These are phyloP conservation scores for Mus minutoides DNA, from an alignment of 2,797 vertebrate species.

Conservation along the genomic window DNA sequence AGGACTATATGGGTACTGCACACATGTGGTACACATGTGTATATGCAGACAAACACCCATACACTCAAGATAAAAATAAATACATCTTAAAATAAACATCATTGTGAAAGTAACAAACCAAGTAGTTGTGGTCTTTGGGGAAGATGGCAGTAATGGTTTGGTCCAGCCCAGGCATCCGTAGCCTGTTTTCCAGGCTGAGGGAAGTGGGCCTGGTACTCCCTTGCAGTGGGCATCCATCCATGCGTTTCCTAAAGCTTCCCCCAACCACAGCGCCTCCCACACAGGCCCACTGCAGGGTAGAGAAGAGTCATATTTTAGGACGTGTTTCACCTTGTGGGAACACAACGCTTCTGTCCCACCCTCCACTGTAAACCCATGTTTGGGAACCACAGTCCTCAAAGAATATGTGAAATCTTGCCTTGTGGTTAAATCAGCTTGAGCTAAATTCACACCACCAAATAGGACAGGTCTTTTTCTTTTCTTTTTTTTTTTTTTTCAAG, in stretches of 20 bases:
- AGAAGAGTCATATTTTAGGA: constrained; percentile 6
- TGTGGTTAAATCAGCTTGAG: not conserved
- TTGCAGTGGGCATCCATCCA: not conserved
- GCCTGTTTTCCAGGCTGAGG: not conserved
- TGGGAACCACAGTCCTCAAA: not conserved
- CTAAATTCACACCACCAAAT: constrained; percentile 15
- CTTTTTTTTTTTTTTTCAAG: not conserved
- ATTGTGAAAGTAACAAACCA: not conserved
- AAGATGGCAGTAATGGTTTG: not conserved
- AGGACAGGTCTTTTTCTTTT: not conserved
- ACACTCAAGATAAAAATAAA: not conserved
- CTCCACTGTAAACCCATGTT: not conserved
- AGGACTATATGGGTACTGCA: not conserved
- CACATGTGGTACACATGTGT: not conserved
- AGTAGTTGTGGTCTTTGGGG: not conserved
- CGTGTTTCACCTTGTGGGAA: not conserved
- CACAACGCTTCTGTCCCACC: not conserved
- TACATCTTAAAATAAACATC: not conserved
- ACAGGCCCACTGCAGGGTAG: not conserved
- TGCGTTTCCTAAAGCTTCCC: not conserved
- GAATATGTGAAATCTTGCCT: not conserved
- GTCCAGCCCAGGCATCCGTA: not conserved
- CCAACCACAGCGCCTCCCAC: not conserved
- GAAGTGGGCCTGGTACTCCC: not conserved
- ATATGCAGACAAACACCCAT: not conserved